A percentile compares a stretch with the other conserved stretches of the same genome.
Evolutionary conservation across 2,113 vertebrate genomes (phyloP).

Genomic region (Ameiurus melas): DNA sequence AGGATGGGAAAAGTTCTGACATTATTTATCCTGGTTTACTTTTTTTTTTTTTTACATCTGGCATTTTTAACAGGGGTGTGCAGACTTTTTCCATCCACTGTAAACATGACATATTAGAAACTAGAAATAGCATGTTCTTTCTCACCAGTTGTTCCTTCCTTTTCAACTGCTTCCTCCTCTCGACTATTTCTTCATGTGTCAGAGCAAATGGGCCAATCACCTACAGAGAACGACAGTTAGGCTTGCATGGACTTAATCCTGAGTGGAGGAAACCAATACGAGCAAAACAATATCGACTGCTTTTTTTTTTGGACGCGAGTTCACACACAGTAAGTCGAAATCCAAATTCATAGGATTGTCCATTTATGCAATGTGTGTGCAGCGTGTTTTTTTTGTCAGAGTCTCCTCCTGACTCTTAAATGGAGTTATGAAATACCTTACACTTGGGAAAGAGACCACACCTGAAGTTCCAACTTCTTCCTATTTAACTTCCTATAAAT

Average conservation of each 20-base stretch:
- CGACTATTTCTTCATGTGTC: slow-evolving; percentile 79
- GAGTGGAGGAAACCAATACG: background rate
- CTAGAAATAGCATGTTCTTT: background rate
- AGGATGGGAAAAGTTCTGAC: no score
- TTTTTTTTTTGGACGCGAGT: background rate
- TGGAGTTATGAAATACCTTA: background rate
- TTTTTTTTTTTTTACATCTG: no score
- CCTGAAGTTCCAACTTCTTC: background rate
- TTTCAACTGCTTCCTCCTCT: slow-evolving; percentile 76
- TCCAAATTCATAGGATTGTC: background rate
- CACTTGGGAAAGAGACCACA: background rate
- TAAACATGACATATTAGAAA: background rate
- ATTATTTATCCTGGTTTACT: no score
- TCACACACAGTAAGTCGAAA: background rate
- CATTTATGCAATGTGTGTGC: background rate
- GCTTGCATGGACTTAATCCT: background rate
- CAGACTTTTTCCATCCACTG: no score
- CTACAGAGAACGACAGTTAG: slow-evolving; percentile 58
- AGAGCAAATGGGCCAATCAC: slow-evolving; percentile 77
- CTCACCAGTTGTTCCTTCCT: slow-evolving; percentile 57
- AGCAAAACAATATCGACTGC: background rate
- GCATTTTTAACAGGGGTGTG: no score
- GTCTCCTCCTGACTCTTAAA: background rate
- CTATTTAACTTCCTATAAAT: background rate
- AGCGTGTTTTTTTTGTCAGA: background rate